Conservation (phyloP, 2,113 vertebrate genomes). For the Dolichallabes microphthalmus region DNA sequence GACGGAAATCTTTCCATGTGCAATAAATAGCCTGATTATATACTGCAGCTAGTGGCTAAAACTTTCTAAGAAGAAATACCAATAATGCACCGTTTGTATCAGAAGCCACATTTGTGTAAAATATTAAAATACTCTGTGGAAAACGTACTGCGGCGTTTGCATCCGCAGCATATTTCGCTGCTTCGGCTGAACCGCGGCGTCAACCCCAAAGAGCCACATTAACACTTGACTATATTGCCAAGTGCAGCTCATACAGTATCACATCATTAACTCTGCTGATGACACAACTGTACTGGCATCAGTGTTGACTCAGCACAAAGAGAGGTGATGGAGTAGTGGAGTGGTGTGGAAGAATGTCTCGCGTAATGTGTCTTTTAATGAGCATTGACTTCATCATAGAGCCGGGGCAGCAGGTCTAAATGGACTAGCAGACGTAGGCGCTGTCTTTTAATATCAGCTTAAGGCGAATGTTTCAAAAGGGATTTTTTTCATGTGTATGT, state of each 20-base stretch:
- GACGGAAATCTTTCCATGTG: background rate
- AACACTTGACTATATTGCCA: background rate
- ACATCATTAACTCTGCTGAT: slow-evolving; percentile 15
- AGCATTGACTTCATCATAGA: background rate
- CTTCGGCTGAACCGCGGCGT: background rate
- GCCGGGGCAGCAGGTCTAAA: background rate
- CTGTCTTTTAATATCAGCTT: background rate
- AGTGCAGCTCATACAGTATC: slow-evolving; percentile 13
- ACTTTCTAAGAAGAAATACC: background rate
- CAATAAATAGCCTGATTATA: background rate
- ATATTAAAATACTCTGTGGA: background rate
- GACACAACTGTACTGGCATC: background rate
- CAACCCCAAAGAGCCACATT: slow-evolving; percentile 1
- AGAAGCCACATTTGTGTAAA: background rate
- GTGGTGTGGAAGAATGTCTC: background rate
- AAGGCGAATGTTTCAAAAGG: background rate
- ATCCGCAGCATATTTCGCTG: background rate
- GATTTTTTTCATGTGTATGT: background rate
- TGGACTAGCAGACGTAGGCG: background rate
- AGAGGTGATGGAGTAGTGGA: background rate
- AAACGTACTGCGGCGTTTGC: background rate
- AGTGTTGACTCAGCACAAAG: background rate
- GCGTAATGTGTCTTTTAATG: background rate
- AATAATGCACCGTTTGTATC: background rate
- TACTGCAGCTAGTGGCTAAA: background rate